Evolutionary conservation across 2,888 invertebrate genomes (phyloP), one percentile per base, ranked within the genome.

Genomic region (Melanostoma mellinum): DNA sequence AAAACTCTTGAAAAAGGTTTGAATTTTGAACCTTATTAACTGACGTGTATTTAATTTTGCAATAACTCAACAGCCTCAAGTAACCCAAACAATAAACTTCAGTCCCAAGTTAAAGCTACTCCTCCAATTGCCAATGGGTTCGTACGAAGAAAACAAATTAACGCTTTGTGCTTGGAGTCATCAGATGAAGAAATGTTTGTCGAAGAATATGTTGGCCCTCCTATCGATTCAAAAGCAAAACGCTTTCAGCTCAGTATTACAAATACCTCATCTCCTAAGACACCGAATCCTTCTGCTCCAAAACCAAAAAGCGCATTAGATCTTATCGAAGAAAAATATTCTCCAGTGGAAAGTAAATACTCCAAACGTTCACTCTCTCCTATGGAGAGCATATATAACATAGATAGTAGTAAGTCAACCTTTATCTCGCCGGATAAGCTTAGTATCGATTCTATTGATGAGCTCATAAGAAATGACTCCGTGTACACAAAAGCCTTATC

Each of bases 371-470:
- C 42, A 6, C 6, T 61, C 10, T 65, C 84, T 40, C 74, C 74
- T 20, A 48, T 77, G 55, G 67, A 75, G 53, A 61, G 6, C 9
- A 77, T 69, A 6, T 10, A 61, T 5, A 10, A 6, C n/a, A 4
- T 36, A 6, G 32, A n/a, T 2, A 63, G 71, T 30, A 63, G 71
- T 30, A 46, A 65, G 38, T 67, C 76, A 0, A 30, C 63, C 0
- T 9, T 63, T 3, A 1, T 69, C 4, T 85, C 86, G 4, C 77
- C 87, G 4, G 63, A 82, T 2, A 88, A 88, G 79, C 77, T 88
- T 35, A 87, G 87, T 80, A 88, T 89, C 36, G 86, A 88, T 68
- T 88, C 88, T 53, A 87, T 90, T 6, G 89, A 90, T 72, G 87
- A 88, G 30, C 52, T 87, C 3, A 82, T 89, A 1, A 77, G 86